Evolutionary conservation across 2,888 invertebrate species (phyloP).

Genomic region (Drosophila ezoana): DNA sequence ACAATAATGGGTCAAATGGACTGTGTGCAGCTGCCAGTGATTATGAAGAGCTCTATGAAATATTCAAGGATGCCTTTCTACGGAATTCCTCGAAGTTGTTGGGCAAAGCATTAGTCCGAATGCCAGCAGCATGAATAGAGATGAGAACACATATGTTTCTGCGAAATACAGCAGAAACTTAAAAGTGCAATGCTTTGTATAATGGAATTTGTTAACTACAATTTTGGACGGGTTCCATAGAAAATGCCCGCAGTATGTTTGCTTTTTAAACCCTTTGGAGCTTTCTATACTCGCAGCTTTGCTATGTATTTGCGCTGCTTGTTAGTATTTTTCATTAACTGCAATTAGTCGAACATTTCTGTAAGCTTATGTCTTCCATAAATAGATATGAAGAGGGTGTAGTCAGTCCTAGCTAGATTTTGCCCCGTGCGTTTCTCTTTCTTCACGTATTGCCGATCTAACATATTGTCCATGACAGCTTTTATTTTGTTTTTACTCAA

Average conservation of each 20-base stretch:
- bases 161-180: not conserved
- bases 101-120: conserved; percentile 11
- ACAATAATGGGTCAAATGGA: conserved; percentile 47
- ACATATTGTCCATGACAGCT: conserved; percentile 1
- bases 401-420: too few species aligned
- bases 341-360: too few species aligned
- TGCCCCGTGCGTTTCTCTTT: too few species aligned
- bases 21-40: conserved; percentile 45
- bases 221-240: too few species aligned
- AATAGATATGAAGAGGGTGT: not conserved
- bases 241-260: too few species aligned
- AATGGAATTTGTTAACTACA: too few species aligned
- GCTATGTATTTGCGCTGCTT: too few species aligned
- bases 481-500: conserved; percentile 34
- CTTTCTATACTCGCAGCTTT: too few species aligned
- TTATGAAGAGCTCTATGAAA: conserved; percentile 23
- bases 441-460: not conserved
- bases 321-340: too few species aligned
- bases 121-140: conserved; percentile 24
- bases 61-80: conserved; percentile 19
- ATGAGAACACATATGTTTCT: conserved; percentile 5
- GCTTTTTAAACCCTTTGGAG: too few species aligned
- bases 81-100: conserved; percentile 2
- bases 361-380: not conserved
- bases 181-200: too few species aligned